Base-by-base conservation (phyloP, 2,797 vertebrate genomes). In the Nannoperca australis region DNA sequence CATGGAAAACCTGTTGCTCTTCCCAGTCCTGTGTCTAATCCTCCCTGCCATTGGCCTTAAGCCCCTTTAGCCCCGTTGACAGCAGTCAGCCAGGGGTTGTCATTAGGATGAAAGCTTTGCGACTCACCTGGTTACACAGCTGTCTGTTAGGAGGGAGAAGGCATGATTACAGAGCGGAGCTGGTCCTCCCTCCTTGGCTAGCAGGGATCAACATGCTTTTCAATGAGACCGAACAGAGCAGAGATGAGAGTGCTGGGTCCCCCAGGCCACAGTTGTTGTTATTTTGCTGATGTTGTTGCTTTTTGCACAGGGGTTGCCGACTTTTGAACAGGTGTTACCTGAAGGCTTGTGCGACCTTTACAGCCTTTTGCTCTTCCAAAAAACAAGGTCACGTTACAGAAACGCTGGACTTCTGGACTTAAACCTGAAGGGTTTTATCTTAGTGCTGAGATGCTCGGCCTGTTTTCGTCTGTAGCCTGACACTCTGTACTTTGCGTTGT, bases 111-210 rank as follows among this genome's bases (percentile, higher is more conserved):
- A 94, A 94, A 94, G 94, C 78, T 47, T 53, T 8, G 56, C 60
- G 55, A 83, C 85, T 94, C 92, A 94, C 92, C 93, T 93, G 91
- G 86, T 90, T 89, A 68, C 90, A 90, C 94, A 95, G 91, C 91
- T 93, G 94, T 93, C 88, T 53, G 85, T 73, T 73, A 14, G 79
- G 83, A 76, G 6, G 61, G 58, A 40, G 55, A 47, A 76, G 78
- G 9, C 71, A 66, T 92, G 86, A 94, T 94, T 92, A 93, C 85
- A 93, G 92, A 92, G 89, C 53, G 18, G 63, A 38, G 62, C 61
- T 0, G 30, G 63, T 65, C 71, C 82, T 76, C 81, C 79, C 71
- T n/a, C 79, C 66, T 61, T 67, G 47, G 27, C 73, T n/a, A 50
- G 79, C 83, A 13, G 17, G 83, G 86, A 53, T 67, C 75, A 18